A percentile compares a stretch with the other conserved stretches of the same genome.
Conservation (phyloP, 37 sponge, comb jelly and placozoan genomes). For the Petrosia ficiformis region DNA sequence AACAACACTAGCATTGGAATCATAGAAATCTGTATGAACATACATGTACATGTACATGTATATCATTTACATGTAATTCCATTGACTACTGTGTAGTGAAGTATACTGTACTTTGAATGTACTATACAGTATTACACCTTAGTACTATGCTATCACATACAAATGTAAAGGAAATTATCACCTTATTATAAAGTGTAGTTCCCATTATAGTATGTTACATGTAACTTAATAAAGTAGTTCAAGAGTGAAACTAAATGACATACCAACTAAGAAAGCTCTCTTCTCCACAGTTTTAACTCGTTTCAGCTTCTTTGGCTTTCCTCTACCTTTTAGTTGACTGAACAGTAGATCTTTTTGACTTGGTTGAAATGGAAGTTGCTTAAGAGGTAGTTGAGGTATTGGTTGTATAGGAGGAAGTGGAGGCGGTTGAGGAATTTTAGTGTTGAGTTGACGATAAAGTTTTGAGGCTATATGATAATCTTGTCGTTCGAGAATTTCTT, state of each 20-base stretch:
- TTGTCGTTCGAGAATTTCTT: conserved; percentile 12
- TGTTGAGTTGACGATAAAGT: neutral
- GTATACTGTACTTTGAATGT: too few species aligned
- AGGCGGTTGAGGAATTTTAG: conserved; percentile 43
- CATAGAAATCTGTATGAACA: too few species aligned
- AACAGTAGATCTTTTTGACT: neutral
- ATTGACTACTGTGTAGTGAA: too few species aligned
- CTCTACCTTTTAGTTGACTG: neutral
- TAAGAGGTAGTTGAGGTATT: neutral
- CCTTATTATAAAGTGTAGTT: too few species aligned
- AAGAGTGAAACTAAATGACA: neutral
- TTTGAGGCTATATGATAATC: neutral
- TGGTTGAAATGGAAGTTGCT: neutral
- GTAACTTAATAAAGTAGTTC: neutral
- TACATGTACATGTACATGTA: too few species aligned
- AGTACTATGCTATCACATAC: too few species aligned
- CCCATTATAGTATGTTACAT: too few species aligned
- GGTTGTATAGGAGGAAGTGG: conserved; percentile 47
- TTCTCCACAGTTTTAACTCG: conserved; percentile 74
- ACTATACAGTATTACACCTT: too few species aligned
- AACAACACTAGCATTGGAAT: too few species aligned
- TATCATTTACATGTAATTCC: too few species aligned
- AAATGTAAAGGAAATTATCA: too few species aligned
- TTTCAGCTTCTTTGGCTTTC: conserved; percentile 9
- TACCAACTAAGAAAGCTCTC: conserved; percentile 66